Conservation (phyloP, 2,888 invertebrate genomes). For the Drosophila tripunctata region DNA sequence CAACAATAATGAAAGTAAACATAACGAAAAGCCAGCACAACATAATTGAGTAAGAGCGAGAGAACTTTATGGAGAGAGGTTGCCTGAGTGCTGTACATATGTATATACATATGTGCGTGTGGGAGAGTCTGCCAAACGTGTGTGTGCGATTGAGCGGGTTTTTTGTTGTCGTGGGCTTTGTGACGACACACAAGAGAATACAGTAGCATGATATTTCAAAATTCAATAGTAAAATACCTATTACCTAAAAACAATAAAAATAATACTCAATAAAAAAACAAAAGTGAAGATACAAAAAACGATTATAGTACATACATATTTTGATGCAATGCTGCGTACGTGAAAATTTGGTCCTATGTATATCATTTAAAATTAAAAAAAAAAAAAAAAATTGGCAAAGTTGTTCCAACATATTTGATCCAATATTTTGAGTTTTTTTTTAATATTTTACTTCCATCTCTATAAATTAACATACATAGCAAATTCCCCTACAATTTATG, state of each 20-base stretch:
- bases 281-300: too few species aligned
- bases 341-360: slow-evolving; percentile 1
- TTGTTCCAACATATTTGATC: too few species aligned
- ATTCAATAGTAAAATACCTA: slow-evolving; percentile 4
- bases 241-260: too few species aligned
- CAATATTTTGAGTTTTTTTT: too few species aligned
- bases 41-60: slow-evolving; percentile 52
- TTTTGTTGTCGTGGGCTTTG: slow-evolving; percentile 48
- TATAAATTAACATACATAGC: too few species aligned
- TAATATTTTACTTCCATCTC: too few species aligned
- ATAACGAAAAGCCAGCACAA: slow-evolving; percentile 33
- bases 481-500: too few species aligned
- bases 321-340: too few species aligned
- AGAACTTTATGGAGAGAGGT: neutral
- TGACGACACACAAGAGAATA: slow-evolving; percentile 42
- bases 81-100: neutral
- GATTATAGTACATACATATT: too few species aligned
- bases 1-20: slow-evolving; percentile 49
- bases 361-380: too few species aligned
- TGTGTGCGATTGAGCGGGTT: slow-evolving; percentile 16
- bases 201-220: slow-evolving; percentile 9
- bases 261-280: too few species aligned
- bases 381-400: too few species aligned
- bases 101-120: slow-evolving; percentile 26
- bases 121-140: slow-evolving; percentile 25